phyloP scores from a whole-genome alignment of 2,113 vertebrate genomes.

The Nasalis larvatus region DNA sequence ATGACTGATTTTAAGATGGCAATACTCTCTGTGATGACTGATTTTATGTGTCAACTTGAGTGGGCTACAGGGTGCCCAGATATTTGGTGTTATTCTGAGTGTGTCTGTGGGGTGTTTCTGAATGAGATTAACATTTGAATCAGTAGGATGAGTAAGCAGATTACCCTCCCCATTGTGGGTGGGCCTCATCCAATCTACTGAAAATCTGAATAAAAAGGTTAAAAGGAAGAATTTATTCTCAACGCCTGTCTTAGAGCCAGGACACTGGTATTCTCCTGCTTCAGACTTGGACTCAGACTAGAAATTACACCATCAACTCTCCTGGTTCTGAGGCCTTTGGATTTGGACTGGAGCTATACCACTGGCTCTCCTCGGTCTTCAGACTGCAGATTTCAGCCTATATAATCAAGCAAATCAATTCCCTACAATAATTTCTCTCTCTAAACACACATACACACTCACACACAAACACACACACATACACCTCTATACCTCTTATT shows the following conservation, averaged over 20 bases:
- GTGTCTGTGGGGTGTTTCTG: background rate
- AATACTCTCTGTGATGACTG: background rate
- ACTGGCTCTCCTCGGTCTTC: background rate
- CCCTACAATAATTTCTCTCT: background rate
- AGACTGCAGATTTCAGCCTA: background rate
- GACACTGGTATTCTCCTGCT: background rate
- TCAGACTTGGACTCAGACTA: background rate
- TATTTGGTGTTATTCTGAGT: background rate
- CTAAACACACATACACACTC: background rate
- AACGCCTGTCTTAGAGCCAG: background rate
- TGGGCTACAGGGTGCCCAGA: background rate
- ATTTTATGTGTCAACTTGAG: background rate
- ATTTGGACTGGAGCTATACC: background rate
- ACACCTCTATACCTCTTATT: background rate
- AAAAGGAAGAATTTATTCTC: background rate
- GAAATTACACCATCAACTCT: background rate
- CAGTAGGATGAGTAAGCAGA: background rate
- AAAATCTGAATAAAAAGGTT: background rate
- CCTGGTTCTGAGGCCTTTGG: background rate
- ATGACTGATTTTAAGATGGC: background rate
- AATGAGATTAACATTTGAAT: background rate
- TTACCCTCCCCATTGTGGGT: background rate
- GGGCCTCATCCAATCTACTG: background rate
- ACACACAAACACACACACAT: background rate
- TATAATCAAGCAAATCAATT: background rate